Base-by-base conservation (phyloP, 2,888 invertebrate genomes). In the Tineola bisselliella region DNA sequence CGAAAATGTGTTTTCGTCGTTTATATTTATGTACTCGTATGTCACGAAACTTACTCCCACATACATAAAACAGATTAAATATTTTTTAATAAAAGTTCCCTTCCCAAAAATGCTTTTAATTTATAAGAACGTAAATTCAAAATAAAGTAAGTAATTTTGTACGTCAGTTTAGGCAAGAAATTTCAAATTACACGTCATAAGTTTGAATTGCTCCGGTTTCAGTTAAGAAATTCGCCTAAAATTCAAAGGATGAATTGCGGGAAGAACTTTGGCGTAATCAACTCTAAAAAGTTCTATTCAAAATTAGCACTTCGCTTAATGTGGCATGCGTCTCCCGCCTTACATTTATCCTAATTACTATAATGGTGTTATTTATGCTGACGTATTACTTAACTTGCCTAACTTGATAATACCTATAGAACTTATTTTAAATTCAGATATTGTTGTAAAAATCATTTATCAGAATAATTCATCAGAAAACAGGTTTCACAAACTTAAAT, bases 241-340 rank as follows among this genome's bases (percentile, higher is more conserved):
- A 76, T 77, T 75, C 75, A 73, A 77, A 80, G 77, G 79, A 80
- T 74, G 75, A 80, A 82, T 78, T 80, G 75, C 74, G 69, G 74
- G 75, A 71, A 69, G 65, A 65, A 76, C 77, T 74, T 74, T 74
- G 73, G 75, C 73, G 79, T 80, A 78, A 81, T 82, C 81, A 80
- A 68, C 73, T 72, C 79, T 80, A 79, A 77, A 78, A 81, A 79
- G 71, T 81, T 81, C 73, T 63, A 63, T 65, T 64, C 68, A 71
- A 71, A 25, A 63, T 63, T 69, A 69, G 66, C 59, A 62, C 60
- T 54, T 60, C 69, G 68, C 66, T 73, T 71, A 69, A 71, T 68
- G 69, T 67, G 63, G 69, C 71, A 74, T 72, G 72, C 72, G 70
- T 74, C 72, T 75, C 25, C 17, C 66, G 67, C 66, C 69, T 70